Evolutionary conservation across 2,888 invertebrate species (phyloP), one percentile per base, ranked within the genome.

Genomic region (Merodon equestris): DNA sequence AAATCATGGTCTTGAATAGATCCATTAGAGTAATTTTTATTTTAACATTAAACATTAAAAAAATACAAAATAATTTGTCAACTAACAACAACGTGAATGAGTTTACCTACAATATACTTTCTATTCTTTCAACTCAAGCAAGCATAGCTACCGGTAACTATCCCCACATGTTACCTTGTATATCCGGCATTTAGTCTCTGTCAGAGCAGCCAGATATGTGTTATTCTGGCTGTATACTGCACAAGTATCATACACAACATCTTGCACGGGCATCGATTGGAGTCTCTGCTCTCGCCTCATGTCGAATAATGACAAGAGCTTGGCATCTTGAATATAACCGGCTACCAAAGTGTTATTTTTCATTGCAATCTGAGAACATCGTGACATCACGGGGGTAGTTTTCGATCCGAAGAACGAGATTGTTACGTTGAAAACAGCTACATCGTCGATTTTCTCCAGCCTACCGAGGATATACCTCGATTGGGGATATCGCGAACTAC

Each of bases 321-420:
- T 91, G n/a, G 91, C 92, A 58, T 93, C 92, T 87, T 96, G 96
- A 72, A 95, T 92, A 84, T 95, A 93, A 0, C 94, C 94, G 0
- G 94, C 93, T 0, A 95, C 91, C 85, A 94, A 90, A 9, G 91
- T 90, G 9, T 92, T 91, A 2, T 91, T 89, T 0, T 92, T 91
- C 4, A 87, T 84, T 7, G 81, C 75, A 53, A 89, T 83, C 64
- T 88, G 88, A 0, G 88, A 84, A 53, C 87, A 86, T 5, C 89
- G 86, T 0, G 94, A 92, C 87, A 96, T 91, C 0, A 93, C 85
- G 1, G 93, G 92, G 15, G 94, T 93, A 34, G 91, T 90, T 1
- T 90, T 89, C 0, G 95, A 94, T 0, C 94, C 95, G 45, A 91
- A 89, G 79, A 95, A 92, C 0, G 91, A 91, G 47, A 92, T 91